A percentile compares a stretch with the other conserved stretches of the same genome.
Evolutionary conservation across 1,140 invertebrate species (phyloP).

Genomic region (Pristionchus pacificus): DNA sequence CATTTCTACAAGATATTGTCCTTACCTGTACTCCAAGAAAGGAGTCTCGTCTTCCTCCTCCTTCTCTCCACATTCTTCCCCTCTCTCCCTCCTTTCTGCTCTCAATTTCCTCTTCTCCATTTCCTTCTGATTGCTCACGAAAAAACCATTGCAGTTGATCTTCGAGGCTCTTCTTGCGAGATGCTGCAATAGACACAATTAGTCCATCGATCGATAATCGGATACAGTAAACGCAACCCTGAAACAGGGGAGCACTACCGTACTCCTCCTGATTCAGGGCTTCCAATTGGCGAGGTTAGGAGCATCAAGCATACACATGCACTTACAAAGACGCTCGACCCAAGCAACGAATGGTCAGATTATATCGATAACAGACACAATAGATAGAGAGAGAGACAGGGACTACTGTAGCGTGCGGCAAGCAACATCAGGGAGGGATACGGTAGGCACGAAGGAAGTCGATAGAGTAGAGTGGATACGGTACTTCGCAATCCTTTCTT

Average conservation of each 20-base stretch:
- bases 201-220: neutral
- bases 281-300: too few relatives aligned
- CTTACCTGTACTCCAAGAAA: neutral
- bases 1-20: neutral
- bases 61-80: neutral
- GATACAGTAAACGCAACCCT: neutral
- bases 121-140: neutral
- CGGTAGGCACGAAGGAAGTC: too few relatives aligned
- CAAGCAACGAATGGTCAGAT: neutral
- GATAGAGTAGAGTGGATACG: too few relatives aligned
- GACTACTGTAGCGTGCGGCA: too few relatives aligned
- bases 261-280: too few relatives aligned
- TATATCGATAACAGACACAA: too few relatives aligned
- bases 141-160: neutral
- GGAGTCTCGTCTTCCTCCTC: neutral
- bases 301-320: neutral
- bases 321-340: neutral
- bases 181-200: neutral
- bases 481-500: too few relatives aligned
- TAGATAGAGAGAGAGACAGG: too few relatives aligned
- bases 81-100: neutral
- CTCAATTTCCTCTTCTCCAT: too few relatives aligned
- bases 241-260: neutral
- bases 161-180: neutral
- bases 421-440: too few relatives aligned